Conservation (phyloP, 2,113 vertebrate genomes). For the Engystomops pustulosus region DNA sequence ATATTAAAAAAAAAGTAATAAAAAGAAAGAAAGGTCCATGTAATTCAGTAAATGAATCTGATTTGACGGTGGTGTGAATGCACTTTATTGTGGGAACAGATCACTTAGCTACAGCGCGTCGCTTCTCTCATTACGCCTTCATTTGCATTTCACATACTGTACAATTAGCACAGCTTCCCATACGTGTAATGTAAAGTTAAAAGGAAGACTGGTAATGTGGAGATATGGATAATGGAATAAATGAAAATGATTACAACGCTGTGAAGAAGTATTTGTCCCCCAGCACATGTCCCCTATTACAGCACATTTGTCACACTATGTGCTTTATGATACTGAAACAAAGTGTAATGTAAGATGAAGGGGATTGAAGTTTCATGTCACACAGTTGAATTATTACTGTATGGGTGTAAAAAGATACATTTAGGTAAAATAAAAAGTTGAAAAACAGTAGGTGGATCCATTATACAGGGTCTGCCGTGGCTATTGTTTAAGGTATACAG, state of each 20-base stretch:
- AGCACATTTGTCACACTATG: neutral
- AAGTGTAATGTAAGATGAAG: neutral
- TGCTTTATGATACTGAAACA: neutral
- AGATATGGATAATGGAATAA: neutral
- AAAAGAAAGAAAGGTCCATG: neutral
- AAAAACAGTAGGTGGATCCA: too few relatives aligned
- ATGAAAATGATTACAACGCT: neutral
- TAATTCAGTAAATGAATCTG: constrained; percentile 40
- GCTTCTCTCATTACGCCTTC: constrained; percentile 30
- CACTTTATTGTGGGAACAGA: constrained; percentile 34
- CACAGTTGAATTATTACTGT: neutral
- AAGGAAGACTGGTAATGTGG: neutral
- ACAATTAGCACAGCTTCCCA: neutral
- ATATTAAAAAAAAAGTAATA: neutral
- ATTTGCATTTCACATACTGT: constrained; percentile 52
- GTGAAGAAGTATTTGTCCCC: neutral
- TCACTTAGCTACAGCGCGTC: neutral
- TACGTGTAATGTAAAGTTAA: neutral
- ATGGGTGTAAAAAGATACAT: too few relatives aligned
- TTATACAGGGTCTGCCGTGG: too few relatives aligned
- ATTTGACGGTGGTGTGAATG: neutral
- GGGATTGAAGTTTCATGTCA: neutral
- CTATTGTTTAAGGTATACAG: too few relatives aligned
- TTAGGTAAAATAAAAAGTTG: too few relatives aligned
- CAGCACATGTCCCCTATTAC: neutral